Conservation (phyloP, 2,113 vertebrate genomes). For the Eubucco bourcierii region DNA sequence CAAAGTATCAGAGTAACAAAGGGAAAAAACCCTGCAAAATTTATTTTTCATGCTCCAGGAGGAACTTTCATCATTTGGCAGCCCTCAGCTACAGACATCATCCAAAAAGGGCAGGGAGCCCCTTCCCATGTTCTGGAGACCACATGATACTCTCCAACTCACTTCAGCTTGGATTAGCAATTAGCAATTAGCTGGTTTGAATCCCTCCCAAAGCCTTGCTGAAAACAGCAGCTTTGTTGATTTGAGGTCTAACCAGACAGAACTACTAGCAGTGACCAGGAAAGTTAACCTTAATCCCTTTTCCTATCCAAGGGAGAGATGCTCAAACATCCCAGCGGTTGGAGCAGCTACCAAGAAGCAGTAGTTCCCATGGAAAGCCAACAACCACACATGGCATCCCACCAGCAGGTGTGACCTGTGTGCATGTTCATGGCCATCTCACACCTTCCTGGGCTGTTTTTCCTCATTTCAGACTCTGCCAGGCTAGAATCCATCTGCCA, state of each 20-base stretch:
- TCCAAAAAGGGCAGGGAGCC: not conserved
- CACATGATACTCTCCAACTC: not conserved
- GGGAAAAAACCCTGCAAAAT: not conserved
- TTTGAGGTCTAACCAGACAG: not conserved
- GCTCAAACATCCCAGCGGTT: not conserved
- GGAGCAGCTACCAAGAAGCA: not conserved
- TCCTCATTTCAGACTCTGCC: slow-evolving; percentile 49
- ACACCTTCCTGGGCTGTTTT: slow-evolving; percentile 46
- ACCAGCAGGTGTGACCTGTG: not conserved
- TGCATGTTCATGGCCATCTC: not conserved
- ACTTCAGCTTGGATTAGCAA: not conserved
- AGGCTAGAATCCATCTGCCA: slow-evolving; percentile 72
- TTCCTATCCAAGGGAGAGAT: not conserved
- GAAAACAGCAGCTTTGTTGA: slow-evolving; percentile 23
- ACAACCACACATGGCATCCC: not conserved
- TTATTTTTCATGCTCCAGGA: not conserved
- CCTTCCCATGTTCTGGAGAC: not conserved
- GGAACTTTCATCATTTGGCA: not conserved
- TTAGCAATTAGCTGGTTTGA: not conserved
- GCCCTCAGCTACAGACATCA: not conserved
- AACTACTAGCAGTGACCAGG: not conserved
- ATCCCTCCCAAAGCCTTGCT: not conserved
- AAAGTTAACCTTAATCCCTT: not conserved
- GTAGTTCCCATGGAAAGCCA: not conserved
- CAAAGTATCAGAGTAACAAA: not conserved